Base-by-base conservation (phyloP, 2,797 vertebrate species). In the Tragopan temminckii region DNA sequence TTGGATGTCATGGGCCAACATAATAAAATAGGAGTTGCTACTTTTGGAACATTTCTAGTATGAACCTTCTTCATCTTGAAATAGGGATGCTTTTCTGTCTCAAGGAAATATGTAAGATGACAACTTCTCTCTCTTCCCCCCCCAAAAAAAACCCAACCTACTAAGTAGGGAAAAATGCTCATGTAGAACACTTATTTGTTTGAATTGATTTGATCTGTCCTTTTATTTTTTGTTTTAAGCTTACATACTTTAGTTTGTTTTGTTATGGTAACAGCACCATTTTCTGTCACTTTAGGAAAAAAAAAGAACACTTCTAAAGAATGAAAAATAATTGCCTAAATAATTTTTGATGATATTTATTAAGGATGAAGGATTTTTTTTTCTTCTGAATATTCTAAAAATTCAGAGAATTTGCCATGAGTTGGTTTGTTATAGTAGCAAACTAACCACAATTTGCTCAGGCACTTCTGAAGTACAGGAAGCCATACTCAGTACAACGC, bases 401-500 rank as follows among this genome's bases (percentile, higher is more conserved):
- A 74, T n/a, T 83, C 12, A 61, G 8, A 46, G 5, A 43, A 5
- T 0, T 2, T 57, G 7, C 16, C 57, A 8, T 13, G 75, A 81
- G 3, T 12, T 61, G 3, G 1, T 17, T 63, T 69, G 2, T 13
- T 83, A 55, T 69, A 24, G 61, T 64, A 64, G 18, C 11, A 76
- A 76, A 52, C 40, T 16, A 59, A 52, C 12, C 70, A 7, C 8
- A 35, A 2, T 52, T 63, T 79, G 27, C 31, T 50, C 48, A 38
- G 16, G 13, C 66, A 1, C 0, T 45, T 78, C 24, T 29, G 17
- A 55, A 76, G 57, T 6, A 57, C 4, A 21, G 43, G 19, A 45
- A 68, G 31, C 0, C 2, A 46, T 11, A 16, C 2, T 5, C n/a
- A 38, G 8, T 33, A 31, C 11, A 50, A 13, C 17, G 14, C 9